Evolutionary conservation across 2,888 invertebrate genomes (phyloP), one percentile per base, ranked within the genome.

Genomic region (Anoplius nigerrimus): DNA sequence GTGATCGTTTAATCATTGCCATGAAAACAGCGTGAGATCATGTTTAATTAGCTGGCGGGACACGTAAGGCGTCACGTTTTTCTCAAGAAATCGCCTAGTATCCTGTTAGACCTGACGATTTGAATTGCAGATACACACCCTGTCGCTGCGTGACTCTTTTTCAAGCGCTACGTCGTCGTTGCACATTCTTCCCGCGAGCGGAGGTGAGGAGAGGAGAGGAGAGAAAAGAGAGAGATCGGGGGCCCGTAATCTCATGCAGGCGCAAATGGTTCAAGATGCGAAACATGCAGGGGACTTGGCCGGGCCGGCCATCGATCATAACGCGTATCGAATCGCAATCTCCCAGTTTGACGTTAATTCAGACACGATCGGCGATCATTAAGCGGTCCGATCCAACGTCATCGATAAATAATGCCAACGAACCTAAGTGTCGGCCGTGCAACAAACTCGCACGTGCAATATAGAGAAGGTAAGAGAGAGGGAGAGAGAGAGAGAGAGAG

Each of bases 1-100:
- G 2, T 21, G 55, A 53, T 71, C 51, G 52, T 63, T 59, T 21
- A 62, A 56, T 45, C 70, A 52, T 60, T 66, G 68, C 59, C 67
- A 70, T 71, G 63, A 62, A 76, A 69, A 68, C 61, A 18, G 53
- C 64, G 66, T 75, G 75, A 80, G 70, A 75, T 80, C 80, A 74
- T 55, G 54, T 55, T 71, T 59, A 71, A 79, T 80, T 77, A 69
- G 63, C 54, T 68, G 34, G 13, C 71, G 20, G n/a, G 56, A 58
- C 67, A 69, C 61, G 76, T 66, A 69, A 65, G 67, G 58, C 63
- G 72, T 78, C 71, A 71, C 66, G 66, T 77, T 71, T 76, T 80
- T 72, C 67, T 64, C 34, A 65, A 64, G 71, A 75, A 80, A 75
- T 75, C 62, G 54, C 24, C 56, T 62, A 57, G 51, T 61, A 58